Evolutionary conservation across 1,140 invertebrate species (phyloP), one percentile per base, ranked within the genome.

Genomic region (Gryllus bimaculatus): DNA sequence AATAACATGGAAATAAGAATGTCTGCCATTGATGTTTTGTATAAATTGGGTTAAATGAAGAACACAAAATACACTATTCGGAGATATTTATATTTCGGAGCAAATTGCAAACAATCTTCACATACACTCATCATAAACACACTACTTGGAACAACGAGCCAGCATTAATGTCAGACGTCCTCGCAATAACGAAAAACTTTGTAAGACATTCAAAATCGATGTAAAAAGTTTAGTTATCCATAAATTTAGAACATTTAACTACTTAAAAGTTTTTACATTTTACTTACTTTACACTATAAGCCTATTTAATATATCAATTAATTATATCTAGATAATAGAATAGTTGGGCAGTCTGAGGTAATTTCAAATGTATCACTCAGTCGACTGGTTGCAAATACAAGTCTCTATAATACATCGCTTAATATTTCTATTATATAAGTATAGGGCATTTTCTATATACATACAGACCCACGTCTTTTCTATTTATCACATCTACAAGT

Each of bases 21-120:
- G 26, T 39, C 26, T 39, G 26, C 26, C 1, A 39, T 39, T 39
- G 26, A 39, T 39, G 26, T n/a, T n/a, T n/a, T n/a, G n/a, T 39
- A 39, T 39, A 39, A 39, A 39, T 39, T 39, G 26, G 26, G 26
- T 2, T 39, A 39, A 39, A 39, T 39, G 1, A 39, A 39, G 1
- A 39, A 39, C 26, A 82, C 81, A 81, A 82, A 82, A 81, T 83
- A 82, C 81, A 81, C 83, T 83, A 84, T 81, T 83, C 18, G 54
- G 10, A 66, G 54, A 66, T 66, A 66, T 66, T 66, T 66, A 66
- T 66, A 66, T 66, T 66, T 66, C 54, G 18, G 54, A 66, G 54
- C 54, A 66, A 66, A 18, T 66, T 66, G 54, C 54, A 18, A 66
- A 66, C 54, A 66, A 66, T 18, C 54, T 66, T 66, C 54, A 66